Percentiles rank a stretch among this genome's conserved stretches.
Evolutionary conservation across 2,113 vertebrate genomes (phyloP).

Genomic region (Platichthys flesus): DNA sequence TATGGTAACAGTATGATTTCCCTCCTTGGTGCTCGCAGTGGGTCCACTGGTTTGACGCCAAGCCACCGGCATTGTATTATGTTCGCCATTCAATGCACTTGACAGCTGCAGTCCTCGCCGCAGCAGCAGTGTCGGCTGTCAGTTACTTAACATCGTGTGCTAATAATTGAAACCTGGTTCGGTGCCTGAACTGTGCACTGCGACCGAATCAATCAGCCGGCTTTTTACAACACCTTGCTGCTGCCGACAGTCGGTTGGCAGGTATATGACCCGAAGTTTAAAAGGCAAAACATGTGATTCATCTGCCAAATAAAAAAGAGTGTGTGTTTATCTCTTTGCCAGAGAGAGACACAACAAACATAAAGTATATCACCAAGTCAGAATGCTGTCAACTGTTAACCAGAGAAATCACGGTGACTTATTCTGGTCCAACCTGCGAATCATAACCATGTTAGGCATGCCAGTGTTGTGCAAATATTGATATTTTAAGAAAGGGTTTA

Average conservation of each 20-base stretch:
- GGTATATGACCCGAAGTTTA: conserved; percentile 35
- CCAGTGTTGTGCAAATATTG: conserved; percentile 58
- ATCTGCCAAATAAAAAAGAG: background rate
- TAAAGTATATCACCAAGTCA: conserved; percentile 2
- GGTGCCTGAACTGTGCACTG: conserved; percentile 19
- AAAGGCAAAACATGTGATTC: conserved; percentile 36
- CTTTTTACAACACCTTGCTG: conserved; percentile 33
- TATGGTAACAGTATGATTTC: conserved; percentile 7
- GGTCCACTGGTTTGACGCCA: background rate
- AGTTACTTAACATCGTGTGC: conserved; percentile 19
- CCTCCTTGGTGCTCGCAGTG: background rate
- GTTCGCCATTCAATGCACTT: background rate
- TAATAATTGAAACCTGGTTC: conserved; percentile 20
- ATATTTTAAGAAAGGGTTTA: conserved; percentile 26
- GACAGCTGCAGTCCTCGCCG: conserved; percentile 6
- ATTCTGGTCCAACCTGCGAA: conserved; percentile 14
- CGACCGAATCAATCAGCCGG: conserved; percentile 40
- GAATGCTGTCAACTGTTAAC: conserved; percentile 14
- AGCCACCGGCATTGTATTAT: conserved; percentile 4
- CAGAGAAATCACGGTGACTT: background rate
- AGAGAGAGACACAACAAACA: background rate
- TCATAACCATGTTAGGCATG: conserved; percentile 14
- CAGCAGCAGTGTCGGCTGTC: conserved; percentile 9
- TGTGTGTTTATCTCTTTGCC: conserved; percentile 25
- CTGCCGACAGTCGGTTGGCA: conserved; percentile 53